phyloP scores from a whole-genome alignment of 2,797 vertebrate genomes.

The Poeciliopsis turneri region DNA sequence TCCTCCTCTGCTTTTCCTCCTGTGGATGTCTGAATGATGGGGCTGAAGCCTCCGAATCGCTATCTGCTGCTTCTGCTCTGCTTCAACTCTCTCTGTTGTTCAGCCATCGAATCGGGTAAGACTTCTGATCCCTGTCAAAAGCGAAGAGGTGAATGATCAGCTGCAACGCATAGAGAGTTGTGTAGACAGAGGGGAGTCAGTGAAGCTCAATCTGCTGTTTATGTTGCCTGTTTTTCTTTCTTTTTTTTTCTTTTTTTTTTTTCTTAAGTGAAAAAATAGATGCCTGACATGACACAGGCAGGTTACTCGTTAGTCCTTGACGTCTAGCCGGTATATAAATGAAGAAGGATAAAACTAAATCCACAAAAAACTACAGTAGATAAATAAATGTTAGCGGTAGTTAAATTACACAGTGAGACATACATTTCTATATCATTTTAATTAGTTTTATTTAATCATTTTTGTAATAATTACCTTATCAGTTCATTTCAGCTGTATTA shows the following conservation, averaged over 20 bases:
- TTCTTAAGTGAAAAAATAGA: background rate
- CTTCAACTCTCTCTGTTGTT: conserved; percentile 44
- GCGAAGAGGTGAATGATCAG: background rate
- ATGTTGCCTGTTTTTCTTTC: background rate
- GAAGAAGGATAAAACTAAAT: background rate
- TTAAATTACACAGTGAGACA: background rate
- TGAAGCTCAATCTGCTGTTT: background rate
- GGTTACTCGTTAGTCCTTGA: background rate
- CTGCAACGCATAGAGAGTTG: background rate
- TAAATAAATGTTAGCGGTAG: background rate
- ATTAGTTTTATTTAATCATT: background rate
- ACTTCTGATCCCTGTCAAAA: background rate
- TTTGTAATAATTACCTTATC: background rate
- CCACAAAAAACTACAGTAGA: background rate
- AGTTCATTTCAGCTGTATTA: background rate
- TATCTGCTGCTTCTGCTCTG: conserved; percentile 63
- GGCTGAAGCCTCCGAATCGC: conserved; percentile 36
- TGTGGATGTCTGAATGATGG: conserved; percentile 53
- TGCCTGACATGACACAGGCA: background rate
- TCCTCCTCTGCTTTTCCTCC: background rate
- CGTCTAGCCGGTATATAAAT: background rate
- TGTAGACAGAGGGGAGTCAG: background rate
- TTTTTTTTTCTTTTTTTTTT: too few species aligned
- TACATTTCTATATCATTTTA: background rate
- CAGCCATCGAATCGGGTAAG: conserved; percentile 81